These are phyloP conservation scores for Lasioglossum figueresi DNA, from an alignment of 2,888 invertebrate genomes.

Conservation along the genomic window DNA sequence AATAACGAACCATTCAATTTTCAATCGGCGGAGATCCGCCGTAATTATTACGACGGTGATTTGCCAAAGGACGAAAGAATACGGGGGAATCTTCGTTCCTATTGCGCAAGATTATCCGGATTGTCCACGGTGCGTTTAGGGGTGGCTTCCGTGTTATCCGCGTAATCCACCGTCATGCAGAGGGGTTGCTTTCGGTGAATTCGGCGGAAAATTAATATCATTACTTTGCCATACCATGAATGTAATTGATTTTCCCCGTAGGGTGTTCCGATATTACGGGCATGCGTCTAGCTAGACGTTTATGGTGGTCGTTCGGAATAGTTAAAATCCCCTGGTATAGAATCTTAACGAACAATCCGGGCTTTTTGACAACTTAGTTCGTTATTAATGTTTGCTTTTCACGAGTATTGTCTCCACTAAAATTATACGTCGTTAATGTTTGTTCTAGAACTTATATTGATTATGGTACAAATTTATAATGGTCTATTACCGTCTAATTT, in stretches of 20 bases:
- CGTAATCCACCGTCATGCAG: slow-evolving; percentile 20
- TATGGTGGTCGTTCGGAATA: not conserved
- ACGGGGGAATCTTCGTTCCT: slow-evolving; percentile 43
- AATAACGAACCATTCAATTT: slow-evolving; percentile 67
- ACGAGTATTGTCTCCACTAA: not conserved
- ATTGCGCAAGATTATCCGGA: slow-evolving; percentile 59
- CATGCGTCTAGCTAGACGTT: not conserved
- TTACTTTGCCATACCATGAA: not conserved
- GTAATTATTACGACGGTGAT: slow-evolving; percentile 58
- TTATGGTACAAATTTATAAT: not conserved
- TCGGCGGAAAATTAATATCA: slow-evolving; percentile 36
- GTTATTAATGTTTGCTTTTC: not conserved
- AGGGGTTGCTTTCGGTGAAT: slow-evolving; percentile 28
- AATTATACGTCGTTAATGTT: not conserved
- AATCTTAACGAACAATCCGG: not conserved
- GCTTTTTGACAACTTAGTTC: not conserved
- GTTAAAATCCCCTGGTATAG: not conserved
- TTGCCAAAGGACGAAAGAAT: slow-evolving; percentile 51
- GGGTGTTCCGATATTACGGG: not conserved
- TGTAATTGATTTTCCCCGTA: slow-evolving; percentile 14
- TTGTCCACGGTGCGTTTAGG: slow-evolving; percentile 45
- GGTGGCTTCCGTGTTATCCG: slow-evolving; percentile 1
- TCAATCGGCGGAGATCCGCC: not conserved
- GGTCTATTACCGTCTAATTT: too few relatives aligned
- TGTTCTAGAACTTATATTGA: not conserved